Percentiles rank a stretch among this genome's conserved stretches.
phyloP scores from a whole-genome alignment of 2,888 invertebrate genomes.

The Bugula neritina region DNA sequence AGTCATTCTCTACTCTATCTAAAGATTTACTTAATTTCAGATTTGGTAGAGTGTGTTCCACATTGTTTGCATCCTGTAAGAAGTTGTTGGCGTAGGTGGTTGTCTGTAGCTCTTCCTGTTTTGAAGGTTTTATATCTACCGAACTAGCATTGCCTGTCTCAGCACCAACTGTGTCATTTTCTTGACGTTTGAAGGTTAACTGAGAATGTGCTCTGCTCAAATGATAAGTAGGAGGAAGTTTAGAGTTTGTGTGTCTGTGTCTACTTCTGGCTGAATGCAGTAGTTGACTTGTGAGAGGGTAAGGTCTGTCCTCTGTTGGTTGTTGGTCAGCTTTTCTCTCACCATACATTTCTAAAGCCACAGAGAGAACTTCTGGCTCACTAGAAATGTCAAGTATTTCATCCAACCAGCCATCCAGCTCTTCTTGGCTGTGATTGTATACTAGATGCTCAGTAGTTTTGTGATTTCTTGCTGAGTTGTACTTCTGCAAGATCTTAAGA shows the following conservation, averaged over 20 bases:
- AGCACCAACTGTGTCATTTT: background rate
- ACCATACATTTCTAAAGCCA: background rate
- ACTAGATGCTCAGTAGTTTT: background rate
- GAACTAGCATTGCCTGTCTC: background rate
- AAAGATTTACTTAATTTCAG: background rate
- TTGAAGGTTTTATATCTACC: background rate
- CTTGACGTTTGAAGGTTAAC: background rate
- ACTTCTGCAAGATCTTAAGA: background rate
- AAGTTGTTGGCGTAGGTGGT: no score
- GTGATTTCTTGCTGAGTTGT: background rate
- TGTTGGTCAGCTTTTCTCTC: background rate
- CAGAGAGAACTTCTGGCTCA: conserved; percentile 9
- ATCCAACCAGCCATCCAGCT: conserved; percentile 8
- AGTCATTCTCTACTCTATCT: background rate
- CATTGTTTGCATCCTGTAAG: background rate
- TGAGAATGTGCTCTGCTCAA: background rate
- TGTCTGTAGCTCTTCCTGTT: background rate
- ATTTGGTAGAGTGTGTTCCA: background rate
- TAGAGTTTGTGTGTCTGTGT: background rate
- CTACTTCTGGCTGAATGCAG: background rate
- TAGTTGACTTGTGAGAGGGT: background rate
- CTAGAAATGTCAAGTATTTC: background rate
- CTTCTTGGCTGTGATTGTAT: background rate
- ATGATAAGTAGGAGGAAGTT: background rate
- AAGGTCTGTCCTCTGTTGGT: background rate